Conservation (phyloP, 2,888 invertebrate species). For the Meloe dianella region DNA sequence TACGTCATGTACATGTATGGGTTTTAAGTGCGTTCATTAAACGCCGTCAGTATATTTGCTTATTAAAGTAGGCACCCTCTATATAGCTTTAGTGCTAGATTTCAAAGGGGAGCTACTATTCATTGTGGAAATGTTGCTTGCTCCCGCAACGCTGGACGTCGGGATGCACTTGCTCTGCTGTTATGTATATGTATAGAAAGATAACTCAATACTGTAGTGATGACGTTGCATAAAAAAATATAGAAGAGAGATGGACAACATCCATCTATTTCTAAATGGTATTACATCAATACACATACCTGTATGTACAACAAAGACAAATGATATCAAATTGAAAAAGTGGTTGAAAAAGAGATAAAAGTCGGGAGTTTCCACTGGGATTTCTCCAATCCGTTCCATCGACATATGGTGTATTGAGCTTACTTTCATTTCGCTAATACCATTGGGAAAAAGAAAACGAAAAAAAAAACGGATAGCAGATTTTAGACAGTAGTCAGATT, state of each 20-base stretch:
- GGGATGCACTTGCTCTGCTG: conserved; percentile 35
- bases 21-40: conserved; percentile 57
- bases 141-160: conserved; percentile 12
- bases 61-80: conserved; percentile 52
- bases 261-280: background rate
- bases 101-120: conserved; percentile 51
- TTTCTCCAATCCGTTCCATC: conserved; percentile 6
- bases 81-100: conserved; percentile 23
- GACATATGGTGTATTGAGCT: conserved; percentile 2
- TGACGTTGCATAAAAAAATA: background rate
- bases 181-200: background rate
- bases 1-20: conserved; percentile 36
- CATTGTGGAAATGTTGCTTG: conserved; percentile 46
- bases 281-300: background rate
- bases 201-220: conserved; percentile 1
- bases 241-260: background rate
- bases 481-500: background rate
- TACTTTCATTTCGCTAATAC: conserved; percentile 6
- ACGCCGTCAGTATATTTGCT: conserved; percentile 57
- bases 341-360: background rate
- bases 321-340: background rate
- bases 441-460: background rate
- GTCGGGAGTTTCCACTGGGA: background rate
- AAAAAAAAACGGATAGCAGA: background rate
- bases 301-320: background rate